Conservation (phyloP, 2,888 invertebrate genomes). For the Cataglyphis albicans region DNA sequence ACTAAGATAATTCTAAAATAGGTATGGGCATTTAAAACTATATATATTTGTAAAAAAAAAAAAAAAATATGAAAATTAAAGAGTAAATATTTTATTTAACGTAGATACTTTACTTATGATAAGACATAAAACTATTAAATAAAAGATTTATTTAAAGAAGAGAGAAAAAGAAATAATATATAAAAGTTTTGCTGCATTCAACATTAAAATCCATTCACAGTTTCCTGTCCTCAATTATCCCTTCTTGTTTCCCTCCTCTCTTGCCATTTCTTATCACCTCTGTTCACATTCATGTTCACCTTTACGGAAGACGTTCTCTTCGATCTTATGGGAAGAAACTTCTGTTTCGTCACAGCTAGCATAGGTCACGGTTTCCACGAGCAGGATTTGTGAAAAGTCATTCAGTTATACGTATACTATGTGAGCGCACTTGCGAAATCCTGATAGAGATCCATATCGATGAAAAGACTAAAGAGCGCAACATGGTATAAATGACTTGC, state of each 20-base stretch:
- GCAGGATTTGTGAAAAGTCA: conserved; percentile 47
- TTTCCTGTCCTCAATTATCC: conserved; percentile 49
- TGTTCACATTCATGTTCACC: conserved; percentile 36
- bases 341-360: conserved; percentile 47
- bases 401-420: conserved; percentile 33
- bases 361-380: conserved; percentile 51
- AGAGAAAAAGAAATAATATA: background rate
- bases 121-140: conserved; percentile 9
- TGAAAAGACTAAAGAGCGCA: conserved; percentile 30
- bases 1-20: background rate
- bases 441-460: conserved; percentile 38
- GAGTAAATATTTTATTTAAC: background rate
- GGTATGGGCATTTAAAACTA: background rate
- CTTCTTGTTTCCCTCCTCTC: background rate
- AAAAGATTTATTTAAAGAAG: conserved; percentile 25
- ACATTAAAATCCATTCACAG: conserved; percentile 40
- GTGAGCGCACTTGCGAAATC: conserved; percentile 37
- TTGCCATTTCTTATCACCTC: conserved; percentile 11
- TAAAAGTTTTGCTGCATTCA: conserved; percentile 27
- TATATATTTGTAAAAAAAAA: background rate
- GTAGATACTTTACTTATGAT: too few species aligned
- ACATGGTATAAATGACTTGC: conserved; percentile 41
- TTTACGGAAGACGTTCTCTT: conserved; percentile 41
- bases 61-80: background rate
- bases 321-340: conserved; percentile 41